Conservation (phyloP, 2,888 invertebrate species). For the Myopa testacea region DNA sequence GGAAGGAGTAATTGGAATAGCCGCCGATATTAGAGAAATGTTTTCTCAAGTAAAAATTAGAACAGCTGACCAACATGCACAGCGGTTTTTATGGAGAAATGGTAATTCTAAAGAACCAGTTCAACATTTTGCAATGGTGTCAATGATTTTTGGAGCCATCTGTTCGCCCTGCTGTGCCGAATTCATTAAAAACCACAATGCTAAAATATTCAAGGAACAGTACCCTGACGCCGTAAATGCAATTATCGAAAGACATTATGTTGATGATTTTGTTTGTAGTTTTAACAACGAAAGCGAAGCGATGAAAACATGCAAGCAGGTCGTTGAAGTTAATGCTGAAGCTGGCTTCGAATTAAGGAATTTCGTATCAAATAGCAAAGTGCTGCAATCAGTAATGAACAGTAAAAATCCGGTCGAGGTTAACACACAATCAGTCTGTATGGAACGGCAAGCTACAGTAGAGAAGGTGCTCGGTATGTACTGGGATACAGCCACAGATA, state of each 20-base stretch:
- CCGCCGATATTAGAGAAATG: conserved; percentile 42
- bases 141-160: conserved; percentile 47
- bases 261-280: conserved; percentile 40
- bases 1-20: conserved; percentile 2
- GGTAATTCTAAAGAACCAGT: conserved; percentile 36
- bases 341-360: conserved; percentile 36
- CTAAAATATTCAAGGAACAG: conserved; percentile 19
- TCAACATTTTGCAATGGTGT: conserved; percentile 45
- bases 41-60: conserved; percentile 35
- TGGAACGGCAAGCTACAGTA: no score
- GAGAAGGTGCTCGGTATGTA: no score
- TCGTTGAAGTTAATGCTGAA: conserved; percentile 19
- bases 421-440: no score
- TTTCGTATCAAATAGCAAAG: conserved; percentile 32
- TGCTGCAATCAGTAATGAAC: not conserved
- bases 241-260: conserved; percentile 36
- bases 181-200: conserved; percentile 40
- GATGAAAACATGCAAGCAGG: conserved; percentile 12
- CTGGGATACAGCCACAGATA: no score
- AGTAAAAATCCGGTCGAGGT: no score
- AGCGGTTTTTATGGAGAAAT: conserved; percentile 48
- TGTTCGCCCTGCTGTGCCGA: conserved; percentile 40
- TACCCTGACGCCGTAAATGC: conserved; percentile 32
- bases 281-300: conserved; percentile 33
- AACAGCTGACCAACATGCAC: conserved; percentile 47